Conservation (phyloP, 2,888 invertebrate genomes). For the Chaetogeoica ovagalla region DNA sequence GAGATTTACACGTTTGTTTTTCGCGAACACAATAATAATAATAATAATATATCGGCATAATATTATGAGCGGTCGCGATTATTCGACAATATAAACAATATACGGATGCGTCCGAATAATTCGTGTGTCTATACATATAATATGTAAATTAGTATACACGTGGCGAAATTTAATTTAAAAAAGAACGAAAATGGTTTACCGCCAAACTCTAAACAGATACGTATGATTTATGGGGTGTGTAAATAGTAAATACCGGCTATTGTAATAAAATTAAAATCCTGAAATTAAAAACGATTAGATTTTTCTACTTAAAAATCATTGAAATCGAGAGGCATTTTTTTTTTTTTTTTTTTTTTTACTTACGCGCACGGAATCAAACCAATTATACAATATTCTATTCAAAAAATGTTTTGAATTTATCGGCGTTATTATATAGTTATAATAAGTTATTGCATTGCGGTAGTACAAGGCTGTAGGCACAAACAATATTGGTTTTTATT, state of each 20-base stretch:
- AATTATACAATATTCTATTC: too few relatives aligned
- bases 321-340: too few relatives aligned
- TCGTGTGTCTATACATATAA: background rate
- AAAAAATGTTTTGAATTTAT: too few relatives aligned
- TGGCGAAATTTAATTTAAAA: background rate
- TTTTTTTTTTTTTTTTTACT: too few relatives aligned
- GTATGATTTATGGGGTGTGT: background rate
- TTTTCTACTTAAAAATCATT: too few relatives aligned
- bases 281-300: background rate
- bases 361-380: too few relatives aligned
- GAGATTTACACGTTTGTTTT: slow-evolving; percentile 1
- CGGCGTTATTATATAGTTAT: too few relatives aligned
- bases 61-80: background rate
- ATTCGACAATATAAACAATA: slow-evolving; percentile 15
- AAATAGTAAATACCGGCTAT: background rate
- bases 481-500: too few relatives aligned
- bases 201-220: background rate
- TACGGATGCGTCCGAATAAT: background rate
- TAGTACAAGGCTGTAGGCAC: too few relatives aligned
- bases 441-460: too few relatives aligned
- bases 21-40: background rate
- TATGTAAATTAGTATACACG: slow-evolving; percentile 9
- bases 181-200: too few relatives aligned
- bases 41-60: background rate
- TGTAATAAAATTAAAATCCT: background rate